phyloP scores from a whole-genome alignment of 35 echinoderm and acorn worm species.

The Apostichopus californicus region DNA sequence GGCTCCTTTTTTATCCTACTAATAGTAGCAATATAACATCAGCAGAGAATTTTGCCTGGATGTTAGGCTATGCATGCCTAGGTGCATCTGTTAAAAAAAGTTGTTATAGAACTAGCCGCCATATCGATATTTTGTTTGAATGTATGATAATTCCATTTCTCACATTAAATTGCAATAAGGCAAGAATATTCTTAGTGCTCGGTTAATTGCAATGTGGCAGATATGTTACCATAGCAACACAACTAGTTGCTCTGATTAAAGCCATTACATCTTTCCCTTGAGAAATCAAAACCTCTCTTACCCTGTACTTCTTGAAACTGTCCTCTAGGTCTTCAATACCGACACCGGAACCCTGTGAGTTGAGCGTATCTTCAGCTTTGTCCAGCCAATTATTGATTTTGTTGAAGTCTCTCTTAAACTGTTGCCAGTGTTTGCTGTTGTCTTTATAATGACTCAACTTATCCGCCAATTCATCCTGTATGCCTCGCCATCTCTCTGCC shows the following conservation, averaged over 20 bases:
- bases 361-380: constrained; percentile 84
- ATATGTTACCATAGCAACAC: no score
- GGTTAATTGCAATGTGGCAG: no score
- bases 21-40: no score
- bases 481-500: constrained; percentile 74
- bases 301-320: constrained; percentile 88
- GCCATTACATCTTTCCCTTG: neutral
- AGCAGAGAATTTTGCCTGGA: no score
- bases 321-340: constrained; percentile 79
- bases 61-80: no score
- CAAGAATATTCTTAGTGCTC: no score
- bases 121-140: no score
- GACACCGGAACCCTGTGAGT: constrained; percentile 65
- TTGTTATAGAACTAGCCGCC: no score
- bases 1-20: no score
- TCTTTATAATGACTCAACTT: constrained; percentile 64
- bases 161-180: no score
- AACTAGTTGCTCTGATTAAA: neutral
- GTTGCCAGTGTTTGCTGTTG: constrained; percentile 91
- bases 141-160: no score
- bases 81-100: no score
- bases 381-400: constrained; percentile 92
- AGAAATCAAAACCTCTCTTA: constrained; percentile 30
- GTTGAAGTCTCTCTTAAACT: constrained; percentile 91
- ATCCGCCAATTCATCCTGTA: constrained; percentile 79